Percentiles rank a stretch among this genome's conserved stretches.
Evolutionary conservation across 2,113 vertebrate genomes (phyloP).

Genomic region (Neotragus pygmaeus): DNA sequence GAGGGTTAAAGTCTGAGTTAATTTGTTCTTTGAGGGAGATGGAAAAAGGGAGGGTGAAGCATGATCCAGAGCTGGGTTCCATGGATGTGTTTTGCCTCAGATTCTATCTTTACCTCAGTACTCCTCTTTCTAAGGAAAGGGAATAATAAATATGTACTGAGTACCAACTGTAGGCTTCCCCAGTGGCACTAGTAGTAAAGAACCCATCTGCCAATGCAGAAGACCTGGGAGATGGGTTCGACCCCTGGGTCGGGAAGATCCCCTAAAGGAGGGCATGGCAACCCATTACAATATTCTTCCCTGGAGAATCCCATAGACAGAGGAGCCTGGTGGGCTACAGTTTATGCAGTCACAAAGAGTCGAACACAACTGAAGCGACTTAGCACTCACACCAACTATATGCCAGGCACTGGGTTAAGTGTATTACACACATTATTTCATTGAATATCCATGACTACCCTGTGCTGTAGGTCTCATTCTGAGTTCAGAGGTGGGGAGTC

Average conservation of each 20-base stretch:
- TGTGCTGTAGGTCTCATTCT: not conserved
- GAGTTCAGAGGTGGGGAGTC: not conserved
- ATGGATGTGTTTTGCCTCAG: not conserved
- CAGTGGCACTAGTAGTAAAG: not conserved
- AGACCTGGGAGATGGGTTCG: not conserved
- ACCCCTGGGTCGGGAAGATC: not conserved
- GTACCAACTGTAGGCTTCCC: not conserved
- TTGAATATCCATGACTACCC: not conserved
- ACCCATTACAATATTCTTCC: not conserved
- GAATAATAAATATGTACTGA: slow-evolving; percentile 20
- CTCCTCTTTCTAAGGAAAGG: not conserved
- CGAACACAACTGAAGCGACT: not conserved
- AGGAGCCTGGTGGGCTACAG: not conserved
- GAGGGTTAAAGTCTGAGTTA: not conserved
- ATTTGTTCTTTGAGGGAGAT: not conserved
- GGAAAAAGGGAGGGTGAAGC: not conserved
- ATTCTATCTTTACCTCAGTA: not conserved
- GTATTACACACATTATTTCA: not conserved
- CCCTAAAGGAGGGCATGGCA: not conserved
- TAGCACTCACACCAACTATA: not conserved
- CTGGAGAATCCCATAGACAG: not conserved
- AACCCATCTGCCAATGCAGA: not conserved
- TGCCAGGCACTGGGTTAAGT: not conserved
- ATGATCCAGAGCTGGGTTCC: not conserved
- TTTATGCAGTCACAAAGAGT: not conserved